Base-by-base conservation (phyloP, 2,888 invertebrate species). In the Mesorhabditis sp. region DNA sequence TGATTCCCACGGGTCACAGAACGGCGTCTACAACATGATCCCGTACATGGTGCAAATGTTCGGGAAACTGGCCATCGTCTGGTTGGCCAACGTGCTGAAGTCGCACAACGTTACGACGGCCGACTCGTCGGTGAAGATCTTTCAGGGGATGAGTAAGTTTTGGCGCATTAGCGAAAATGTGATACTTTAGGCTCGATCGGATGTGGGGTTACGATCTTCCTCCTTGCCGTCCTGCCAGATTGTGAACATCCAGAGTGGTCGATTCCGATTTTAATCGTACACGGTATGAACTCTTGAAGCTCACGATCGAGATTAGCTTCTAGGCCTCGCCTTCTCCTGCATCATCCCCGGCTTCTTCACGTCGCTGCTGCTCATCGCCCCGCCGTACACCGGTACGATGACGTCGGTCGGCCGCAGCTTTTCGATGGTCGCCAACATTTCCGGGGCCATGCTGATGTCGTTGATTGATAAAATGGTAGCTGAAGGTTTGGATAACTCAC, bases 1-100 rank as follows among this genome's bases (percentile, higher is more conserved):
- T n/a, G n/a, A n/a, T n/a, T n/a, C n/a, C n/a, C n/a, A n/a, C n/a
- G n/a, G n/a, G n/a, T n/a, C n/a, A n/a, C n/a, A n/a, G n/a, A 74
- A 74, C 62, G 75, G 75, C 7, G n/a, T 74, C 64, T 72, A 72
- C 66, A 76, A 74, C 28, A 67, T 74, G 61, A 58, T 69, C 3
- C 74, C 74, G 1, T 72, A 72, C 58, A 62, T 72, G 5, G 71
- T 68, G 4, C 71, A 72, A 45, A 50, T 72, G 7, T 61, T 72
- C 13, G 65, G 65, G 7, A 72, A 72, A 62, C 65, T 68, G 41
- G 42, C 65, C 6, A 61, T 72, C 42, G 68, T 67, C n/a, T 66
- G 63, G 42, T 62, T 72, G 42, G 66, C 73, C 13, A 72, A 73
- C 58, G 44, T 61, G 41, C 65, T 73, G 5, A 73, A 72, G 61